Conservation (phyloP, 2,888 invertebrate genomes). For the Acanthosoma haemorrhoidale region DNA sequence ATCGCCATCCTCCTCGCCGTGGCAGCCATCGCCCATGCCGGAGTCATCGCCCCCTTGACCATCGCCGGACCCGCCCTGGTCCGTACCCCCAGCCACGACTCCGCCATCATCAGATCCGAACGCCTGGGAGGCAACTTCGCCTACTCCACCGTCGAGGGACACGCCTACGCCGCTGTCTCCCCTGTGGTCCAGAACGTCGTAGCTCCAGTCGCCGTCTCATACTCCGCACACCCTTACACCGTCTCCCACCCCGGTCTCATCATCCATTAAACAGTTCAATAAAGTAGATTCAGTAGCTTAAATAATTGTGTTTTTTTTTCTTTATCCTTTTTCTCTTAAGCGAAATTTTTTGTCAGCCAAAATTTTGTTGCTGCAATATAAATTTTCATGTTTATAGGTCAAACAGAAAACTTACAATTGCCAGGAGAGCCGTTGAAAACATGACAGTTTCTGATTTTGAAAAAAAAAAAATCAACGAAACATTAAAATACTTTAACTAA, state of each 20-base stretch:
- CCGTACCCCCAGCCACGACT: slow-evolving; percentile 51
- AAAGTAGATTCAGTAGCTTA: background rate
- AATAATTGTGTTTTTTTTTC: background rate
- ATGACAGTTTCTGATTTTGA: too few species aligned
- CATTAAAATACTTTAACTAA: too few species aligned
- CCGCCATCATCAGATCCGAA: slow-evolving; percentile 51
- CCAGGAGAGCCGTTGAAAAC: too few species aligned
- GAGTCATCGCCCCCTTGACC: slow-evolving; percentile 41
- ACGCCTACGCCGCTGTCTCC: slow-evolving; percentile 50
- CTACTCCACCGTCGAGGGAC: slow-evolving; percentile 52
- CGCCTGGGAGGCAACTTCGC: slow-evolving; percentile 54
- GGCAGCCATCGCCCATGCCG: slow-evolving; percentile 36
- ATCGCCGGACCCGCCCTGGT: slow-evolving; percentile 43
- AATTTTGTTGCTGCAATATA: too few species aligned
- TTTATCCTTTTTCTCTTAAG: background rate
- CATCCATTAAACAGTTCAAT: slow-evolving; percentile 24
- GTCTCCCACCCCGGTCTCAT: slow-evolving; percentile 34
- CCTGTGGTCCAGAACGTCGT: slow-evolving; percentile 47
- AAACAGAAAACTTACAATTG: too few species aligned
- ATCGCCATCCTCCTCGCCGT: slow-evolving; percentile 30
- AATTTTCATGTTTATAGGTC: too few species aligned
- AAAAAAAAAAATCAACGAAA: too few species aligned
- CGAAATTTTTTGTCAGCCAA: background rate
- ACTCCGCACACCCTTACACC: slow-evolving; percentile 43
- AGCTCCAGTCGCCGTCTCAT: slow-evolving; percentile 46